phyloP scores from a whole-genome alignment of 2,797 vertebrate species.

The Varecia variegata region DNA sequence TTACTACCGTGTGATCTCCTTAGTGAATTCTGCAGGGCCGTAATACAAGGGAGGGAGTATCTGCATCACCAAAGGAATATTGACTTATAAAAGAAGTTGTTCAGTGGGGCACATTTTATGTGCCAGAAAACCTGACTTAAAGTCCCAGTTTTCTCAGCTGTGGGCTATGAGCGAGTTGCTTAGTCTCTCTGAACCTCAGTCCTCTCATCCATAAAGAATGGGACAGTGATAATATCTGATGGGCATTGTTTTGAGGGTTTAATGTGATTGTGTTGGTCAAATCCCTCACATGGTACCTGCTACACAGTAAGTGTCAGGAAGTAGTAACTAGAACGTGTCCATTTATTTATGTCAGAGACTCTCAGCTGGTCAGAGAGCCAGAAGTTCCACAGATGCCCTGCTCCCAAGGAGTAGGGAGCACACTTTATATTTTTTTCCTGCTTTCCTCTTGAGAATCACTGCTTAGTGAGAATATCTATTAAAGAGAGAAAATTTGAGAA shows the following conservation, averaged over 20 bases:
- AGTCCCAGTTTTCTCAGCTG: background rate
- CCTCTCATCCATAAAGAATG: background rate
- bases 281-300: background rate
- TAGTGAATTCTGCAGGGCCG: background rate
- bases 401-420: fast-evolving
- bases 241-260: background rate
- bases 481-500: background rate
- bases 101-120: background rate
- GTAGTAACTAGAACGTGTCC: background rate
- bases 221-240: background rate
- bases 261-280: background rate
- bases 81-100: background rate
- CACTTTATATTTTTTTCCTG: background rate
- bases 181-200: background rate
- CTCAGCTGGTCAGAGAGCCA: background rate
- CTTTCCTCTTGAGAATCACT: background rate
- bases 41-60: no score
- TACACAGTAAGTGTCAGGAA: fast-evolving
- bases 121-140: background rate
- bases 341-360: fast-evolving
- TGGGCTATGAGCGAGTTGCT: background rate
- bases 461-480: background rate
- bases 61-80: background rate
- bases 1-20: no score
- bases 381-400: background rate